These are phyloP conservation scores for Polypedilum pembai DNA, from an alignment of 1,140 invertebrate genomes.

Conservation along the genomic window DNA sequence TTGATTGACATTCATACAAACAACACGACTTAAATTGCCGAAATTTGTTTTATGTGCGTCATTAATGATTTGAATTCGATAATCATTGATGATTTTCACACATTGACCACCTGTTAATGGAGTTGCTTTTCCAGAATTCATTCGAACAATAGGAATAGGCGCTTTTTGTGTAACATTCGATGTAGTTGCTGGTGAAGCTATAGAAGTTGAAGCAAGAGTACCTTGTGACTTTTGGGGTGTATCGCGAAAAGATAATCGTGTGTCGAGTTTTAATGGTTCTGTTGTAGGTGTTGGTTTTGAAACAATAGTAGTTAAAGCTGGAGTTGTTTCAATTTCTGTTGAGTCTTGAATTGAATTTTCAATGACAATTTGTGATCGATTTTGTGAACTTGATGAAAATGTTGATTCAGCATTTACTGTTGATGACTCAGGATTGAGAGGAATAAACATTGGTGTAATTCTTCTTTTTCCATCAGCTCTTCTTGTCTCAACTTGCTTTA, in stretches of 20 bases:
- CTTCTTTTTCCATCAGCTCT: conserved; percentile 87
- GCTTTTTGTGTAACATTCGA: neutral
- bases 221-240: neutral
- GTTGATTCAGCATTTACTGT: conserved; percentile 46
- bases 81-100: conserved; percentile 28
- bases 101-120: conserved; percentile 33
- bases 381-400: neutral
- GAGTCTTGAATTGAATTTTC: conserved; percentile 21
- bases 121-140: conserved; percentile 26
- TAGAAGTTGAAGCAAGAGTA: neutral
- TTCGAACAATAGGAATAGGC: neutral
- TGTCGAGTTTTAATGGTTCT: conserved; percentile 21
- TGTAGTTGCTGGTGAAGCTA: conserved; percentile 6
- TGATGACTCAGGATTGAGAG: conserved; percentile 43
- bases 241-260: neutral
- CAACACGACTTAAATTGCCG: conserved; percentile 38
- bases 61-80: conserved; percentile 39
- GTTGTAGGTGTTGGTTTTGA: conserved; percentile 27
- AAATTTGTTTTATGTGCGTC: conserved; percentile 37
- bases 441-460: conserved; percentile 94
- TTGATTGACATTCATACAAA: conserved; percentile 31
- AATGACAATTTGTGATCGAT: conserved; percentile 29
- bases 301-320: neutral
- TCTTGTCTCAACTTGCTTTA: conserved; percentile 92
- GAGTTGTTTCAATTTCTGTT: neutral